Evolutionary conservation across 2,888 invertebrate species (phyloP).

Genomic region (Diarsia rubi): DNA sequence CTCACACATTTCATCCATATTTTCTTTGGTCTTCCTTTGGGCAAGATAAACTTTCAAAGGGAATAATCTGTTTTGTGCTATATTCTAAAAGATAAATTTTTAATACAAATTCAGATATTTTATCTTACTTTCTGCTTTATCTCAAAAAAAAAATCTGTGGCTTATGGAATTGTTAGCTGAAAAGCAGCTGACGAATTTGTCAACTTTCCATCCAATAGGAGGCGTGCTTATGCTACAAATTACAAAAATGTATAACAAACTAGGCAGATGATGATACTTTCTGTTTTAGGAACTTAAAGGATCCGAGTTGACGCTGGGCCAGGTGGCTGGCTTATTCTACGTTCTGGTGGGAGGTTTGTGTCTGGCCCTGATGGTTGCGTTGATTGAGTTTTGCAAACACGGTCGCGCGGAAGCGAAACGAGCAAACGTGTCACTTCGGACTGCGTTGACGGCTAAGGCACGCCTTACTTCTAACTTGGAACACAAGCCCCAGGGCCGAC

Average conservation of each 20-base stretch:
- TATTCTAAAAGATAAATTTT: not conserved
- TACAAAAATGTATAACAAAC: no score
- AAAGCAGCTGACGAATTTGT: not conserved
- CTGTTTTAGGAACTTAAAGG: slow-evolving; percentile 91
- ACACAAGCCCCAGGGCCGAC: slow-evolving; percentile 71
- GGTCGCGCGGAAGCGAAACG: slow-evolving; percentile 94
- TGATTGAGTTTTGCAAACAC: slow-evolving; percentile 98
- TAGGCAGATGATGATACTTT: no score
- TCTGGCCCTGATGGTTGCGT: slow-evolving; percentile 96
- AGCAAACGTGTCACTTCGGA: slow-evolving; percentile 95
- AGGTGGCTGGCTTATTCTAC: slow-evolving; percentile 99
- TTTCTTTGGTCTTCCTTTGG: no score
- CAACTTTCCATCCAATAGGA: not conserved
- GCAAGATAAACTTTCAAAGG: not conserved
- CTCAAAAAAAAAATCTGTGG: not conserved
- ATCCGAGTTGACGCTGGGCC: slow-evolving; percentile 97
- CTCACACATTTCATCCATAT: no score
- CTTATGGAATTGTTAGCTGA: not conserved
- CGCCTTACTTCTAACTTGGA: slow-evolving; percentile 82
- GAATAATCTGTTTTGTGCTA: not conserved
- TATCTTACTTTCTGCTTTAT: not conserved
- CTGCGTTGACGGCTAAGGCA: slow-evolving; percentile 96
- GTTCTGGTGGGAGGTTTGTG: slow-evolving; percentile 98
- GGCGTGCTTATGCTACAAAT: not conserved
- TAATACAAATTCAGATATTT: not conserved